Evolutionary conservation across 2,113 vertebrate genomes (phyloP).

Genomic region (Struthidea cinerea): DNA sequence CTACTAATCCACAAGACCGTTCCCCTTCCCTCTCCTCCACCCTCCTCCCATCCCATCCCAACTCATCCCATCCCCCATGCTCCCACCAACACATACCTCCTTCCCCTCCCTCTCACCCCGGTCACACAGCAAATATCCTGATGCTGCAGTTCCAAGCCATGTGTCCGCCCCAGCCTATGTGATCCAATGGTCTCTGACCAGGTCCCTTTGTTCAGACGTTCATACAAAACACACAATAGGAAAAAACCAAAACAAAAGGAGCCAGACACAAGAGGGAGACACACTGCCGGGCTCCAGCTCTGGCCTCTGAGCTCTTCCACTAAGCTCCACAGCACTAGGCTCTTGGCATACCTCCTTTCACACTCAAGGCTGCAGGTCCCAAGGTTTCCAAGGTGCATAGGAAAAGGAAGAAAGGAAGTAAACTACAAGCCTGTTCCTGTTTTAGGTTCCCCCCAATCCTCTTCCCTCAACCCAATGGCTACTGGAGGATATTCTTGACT

Average conservation of each 20-base stretch:
- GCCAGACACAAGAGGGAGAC: conserved; percentile 53
- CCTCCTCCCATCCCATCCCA: conserved; percentile 1
- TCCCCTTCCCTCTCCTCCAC: not conserved
- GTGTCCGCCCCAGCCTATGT: conserved; percentile 44
- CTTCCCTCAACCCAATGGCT: conserved; percentile 45
- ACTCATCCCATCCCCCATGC: conserved; percentile 41
- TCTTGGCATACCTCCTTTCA: conserved; percentile 19
- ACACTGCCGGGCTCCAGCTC: conserved; percentile 22
- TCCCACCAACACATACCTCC: conserved; percentile 48
- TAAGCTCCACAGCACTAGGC: conserved; percentile 39
- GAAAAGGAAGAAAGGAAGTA: conserved; percentile 58
- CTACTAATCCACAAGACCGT: not conserved
- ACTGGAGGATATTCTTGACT: conserved; percentile 45
- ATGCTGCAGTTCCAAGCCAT: conserved; percentile 54
- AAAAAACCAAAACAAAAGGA: conserved; percentile 62
- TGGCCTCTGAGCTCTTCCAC: conserved; percentile 16
- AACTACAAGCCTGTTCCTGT: conserved; percentile 43
- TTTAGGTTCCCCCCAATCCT: not conserved
- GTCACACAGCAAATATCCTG: conserved; percentile 63
- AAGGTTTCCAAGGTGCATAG: conserved; percentile 26
- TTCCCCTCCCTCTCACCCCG: conserved; percentile 62
- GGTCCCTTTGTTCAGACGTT: conserved; percentile 54
- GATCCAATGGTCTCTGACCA: conserved; percentile 43
- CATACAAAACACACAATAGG: conserved; percentile 59
- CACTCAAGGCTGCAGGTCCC: conserved; percentile 12